Evolutionary conservation across 2,113 vertebrate genomes (phyloP).

Genomic region (Rhabdornis inornatus): DNA sequence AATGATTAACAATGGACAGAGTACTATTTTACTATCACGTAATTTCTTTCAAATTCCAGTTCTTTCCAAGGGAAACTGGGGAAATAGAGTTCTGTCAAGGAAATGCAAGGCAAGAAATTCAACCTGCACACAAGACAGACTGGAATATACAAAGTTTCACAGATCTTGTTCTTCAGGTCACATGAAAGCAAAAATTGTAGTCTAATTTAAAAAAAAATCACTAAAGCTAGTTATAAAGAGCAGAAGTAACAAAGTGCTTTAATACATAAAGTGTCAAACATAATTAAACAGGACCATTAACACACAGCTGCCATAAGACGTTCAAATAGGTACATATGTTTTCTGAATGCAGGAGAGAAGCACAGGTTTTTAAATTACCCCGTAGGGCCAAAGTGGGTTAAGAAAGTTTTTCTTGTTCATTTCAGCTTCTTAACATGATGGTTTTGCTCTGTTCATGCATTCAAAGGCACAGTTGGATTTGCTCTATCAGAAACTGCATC

Average conservation of each 20-base stretch:
- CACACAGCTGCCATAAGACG: background rate
- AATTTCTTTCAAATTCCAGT: slow-evolving; percentile 1
- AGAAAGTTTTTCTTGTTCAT: background rate
- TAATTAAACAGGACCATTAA: slow-evolving; percentile 36
- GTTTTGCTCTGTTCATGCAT: background rate
- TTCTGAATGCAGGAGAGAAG: background rate
- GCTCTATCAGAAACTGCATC: background rate
- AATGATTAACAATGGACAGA: background rate
- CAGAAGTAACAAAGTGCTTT: slow-evolving; percentile 62
- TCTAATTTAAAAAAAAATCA: background rate
- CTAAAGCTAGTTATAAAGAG: slow-evolving; percentile 28
- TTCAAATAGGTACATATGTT: background rate
- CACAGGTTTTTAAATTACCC: background rate
- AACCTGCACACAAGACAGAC: background rate
- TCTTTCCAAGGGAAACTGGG: background rate
- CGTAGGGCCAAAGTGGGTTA: background rate
- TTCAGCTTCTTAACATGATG: background rate
- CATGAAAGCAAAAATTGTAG: background rate
- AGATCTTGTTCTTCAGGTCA: slow-evolving; percentile 20
- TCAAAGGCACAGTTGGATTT: background rate
- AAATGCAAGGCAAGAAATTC: background rate
- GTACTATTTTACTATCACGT: background rate
- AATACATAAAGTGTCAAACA: slow-evolving; percentile 54
- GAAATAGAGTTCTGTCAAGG: background rate
- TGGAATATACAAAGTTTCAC: background rate